phyloP scores from a whole-genome alignment of 2,113 vertebrate species.

The Sinocyclocheilus anshuiensis region DNA sequence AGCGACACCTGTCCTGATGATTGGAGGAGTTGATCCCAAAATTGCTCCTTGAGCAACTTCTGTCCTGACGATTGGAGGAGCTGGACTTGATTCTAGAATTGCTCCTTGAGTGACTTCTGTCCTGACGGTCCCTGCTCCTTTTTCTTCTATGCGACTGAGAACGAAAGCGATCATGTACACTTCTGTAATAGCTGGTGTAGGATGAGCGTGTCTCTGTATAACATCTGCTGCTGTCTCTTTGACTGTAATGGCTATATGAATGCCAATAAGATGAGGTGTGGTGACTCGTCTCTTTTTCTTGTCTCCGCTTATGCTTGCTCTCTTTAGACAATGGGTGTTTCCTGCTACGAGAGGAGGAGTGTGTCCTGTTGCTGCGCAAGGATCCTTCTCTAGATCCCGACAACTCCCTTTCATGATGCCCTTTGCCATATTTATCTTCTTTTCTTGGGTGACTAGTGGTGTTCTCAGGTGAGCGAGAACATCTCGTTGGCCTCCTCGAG shows the following conservation, averaged over 20 bases:
- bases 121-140: conserved; percentile 71
- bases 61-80: conserved; percentile 71
- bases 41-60: conserved; percentile 75
- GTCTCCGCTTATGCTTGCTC: conserved; percentile 17
- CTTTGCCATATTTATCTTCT: conserved; percentile 57
- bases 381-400: conserved; percentile 73
- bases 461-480: conserved; percentile 28
- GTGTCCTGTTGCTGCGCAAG: conserved; percentile 67
- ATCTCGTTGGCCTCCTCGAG: conserved; percentile 41
- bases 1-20: conserved; percentile 52
- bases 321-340: conserved; percentile 57
- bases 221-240: conserved; percentile 70
- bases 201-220: conserved; percentile 71
- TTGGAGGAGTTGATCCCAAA: conserved; percentile 76
- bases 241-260: conserved; percentile 76
- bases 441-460: conserved; percentile 50
- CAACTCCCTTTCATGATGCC: conserved; percentile 51
- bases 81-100: conserved; percentile 78
- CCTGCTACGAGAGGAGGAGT: conserved; percentile 76
- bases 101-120: conserved; percentile 77
- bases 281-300: conserved; percentile 68
- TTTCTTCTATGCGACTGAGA: conserved; percentile 60
- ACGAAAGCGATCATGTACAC: neutral
- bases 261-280: conserved; percentile 69
- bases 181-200: conserved; percentile 73